Percentiles rank a stretch among this genome's conserved stretches.
These are phyloP conservation scores for Pangasius sanitwongsei DNA, from an alignment of 2,797 vertebrate genomes.

Conservation along the genomic window DNA sequence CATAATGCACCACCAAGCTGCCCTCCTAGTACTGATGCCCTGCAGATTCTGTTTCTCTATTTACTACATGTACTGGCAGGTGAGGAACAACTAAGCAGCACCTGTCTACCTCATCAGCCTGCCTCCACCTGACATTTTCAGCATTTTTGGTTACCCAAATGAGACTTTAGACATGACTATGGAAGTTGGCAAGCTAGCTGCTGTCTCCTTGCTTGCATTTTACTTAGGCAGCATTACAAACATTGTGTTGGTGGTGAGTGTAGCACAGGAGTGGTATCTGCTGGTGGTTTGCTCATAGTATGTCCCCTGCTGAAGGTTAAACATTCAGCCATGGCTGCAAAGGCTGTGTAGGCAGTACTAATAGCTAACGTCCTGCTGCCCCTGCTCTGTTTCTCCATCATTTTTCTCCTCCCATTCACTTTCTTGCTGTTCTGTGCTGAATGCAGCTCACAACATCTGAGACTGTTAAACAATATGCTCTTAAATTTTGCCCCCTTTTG, in stretches of 20 bases:
- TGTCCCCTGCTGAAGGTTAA: constrained; percentile 6
- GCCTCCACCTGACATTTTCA: constrained; percentile 67
- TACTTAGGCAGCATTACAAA: constrained; percentile 64
- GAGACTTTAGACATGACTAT: rapidly evolving
- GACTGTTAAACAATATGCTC: not conserved
- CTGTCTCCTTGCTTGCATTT: constrained; percentile 24
- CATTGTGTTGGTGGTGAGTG: constrained; percentile 67
- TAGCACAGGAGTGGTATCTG: constrained; percentile 69
- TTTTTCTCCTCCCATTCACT: not conserved
- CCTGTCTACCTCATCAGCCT: constrained; percentile 66
- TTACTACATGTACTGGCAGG: constrained; percentile 59
- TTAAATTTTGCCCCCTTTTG: not conserved
- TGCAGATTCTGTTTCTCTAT: constrained; percentile 65
- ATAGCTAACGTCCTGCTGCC: not conserved
- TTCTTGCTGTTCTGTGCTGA: not conserved
- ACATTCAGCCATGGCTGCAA: not conserved
- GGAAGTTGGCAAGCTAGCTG: constrained; percentile 18
- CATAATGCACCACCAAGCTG: not conserved
- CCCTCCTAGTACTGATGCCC: not conserved
- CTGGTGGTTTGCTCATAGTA: constrained; percentile 63
- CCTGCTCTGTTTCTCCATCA: not conserved
- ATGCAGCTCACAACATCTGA: not conserved
- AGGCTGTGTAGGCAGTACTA: not conserved
- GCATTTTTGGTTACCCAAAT: constrained; percentile 57
- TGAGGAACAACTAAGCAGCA: constrained; percentile 56